phyloP scores from a whole-genome alignment of 2,113 vertebrate species.

The Melanocharis versteri region DNA sequence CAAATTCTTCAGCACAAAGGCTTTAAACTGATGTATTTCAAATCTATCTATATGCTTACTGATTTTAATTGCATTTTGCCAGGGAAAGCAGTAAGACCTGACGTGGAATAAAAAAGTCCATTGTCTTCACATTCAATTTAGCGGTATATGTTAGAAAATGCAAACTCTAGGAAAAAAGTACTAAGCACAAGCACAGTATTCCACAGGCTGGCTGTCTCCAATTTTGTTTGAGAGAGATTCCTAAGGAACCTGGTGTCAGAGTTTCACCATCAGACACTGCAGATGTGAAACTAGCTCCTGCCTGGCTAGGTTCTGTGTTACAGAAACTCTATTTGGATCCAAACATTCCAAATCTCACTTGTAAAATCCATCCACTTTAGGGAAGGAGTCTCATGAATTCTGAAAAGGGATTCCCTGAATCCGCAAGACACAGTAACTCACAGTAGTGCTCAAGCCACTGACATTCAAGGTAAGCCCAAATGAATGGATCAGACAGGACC shows the following conservation, averaged over 20 bases:
- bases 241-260: not conserved
- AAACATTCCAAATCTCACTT: not conserved
- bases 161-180: not conserved
- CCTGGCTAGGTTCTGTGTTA: not conserved
- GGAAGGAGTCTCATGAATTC: not conserved
- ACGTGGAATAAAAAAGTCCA: not conserved
- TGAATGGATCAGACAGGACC: not conserved
- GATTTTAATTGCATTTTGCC: constrained; percentile 16
- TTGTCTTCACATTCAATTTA: not conserved
- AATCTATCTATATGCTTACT: not conserved
- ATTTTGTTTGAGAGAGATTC: not conserved
- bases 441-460: not conserved
- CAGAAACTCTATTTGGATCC: not conserved
- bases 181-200: not conserved
- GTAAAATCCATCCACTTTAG: not conserved
- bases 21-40: constrained; percentile 14
- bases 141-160: not conserved
- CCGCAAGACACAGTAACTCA: not conserved
- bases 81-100: not conserved
- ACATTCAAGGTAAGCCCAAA: not conserved
- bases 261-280: not conserved
- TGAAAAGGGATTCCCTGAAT: not conserved
- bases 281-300: not conserved
- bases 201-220: not conserved
- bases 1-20: not conserved